Percentiles rank a stretch among this genome's conserved stretches.
phyloP scores from a whole-genome alignment of 2,797 vertebrate species.

The Cryptoblepharus egeriae region DNA sequence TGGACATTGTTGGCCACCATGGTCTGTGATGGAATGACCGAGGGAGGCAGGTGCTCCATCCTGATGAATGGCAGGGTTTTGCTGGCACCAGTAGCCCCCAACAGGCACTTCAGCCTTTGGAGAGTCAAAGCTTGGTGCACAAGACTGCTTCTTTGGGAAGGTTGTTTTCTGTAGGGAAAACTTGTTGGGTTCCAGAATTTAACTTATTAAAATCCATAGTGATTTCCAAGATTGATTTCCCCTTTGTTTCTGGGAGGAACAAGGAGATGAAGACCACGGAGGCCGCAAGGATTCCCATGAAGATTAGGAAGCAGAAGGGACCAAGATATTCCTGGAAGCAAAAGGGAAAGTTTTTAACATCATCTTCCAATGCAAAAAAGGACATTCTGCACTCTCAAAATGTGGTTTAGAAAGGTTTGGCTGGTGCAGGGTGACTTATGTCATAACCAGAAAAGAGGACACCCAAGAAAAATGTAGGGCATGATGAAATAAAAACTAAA shows the following conservation, averaged over 20 bases:
- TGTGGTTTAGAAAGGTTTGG: background rate
- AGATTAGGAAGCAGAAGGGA: slow-evolving; percentile 80
- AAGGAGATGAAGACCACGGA: slow-evolving; percentile 66
- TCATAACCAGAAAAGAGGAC: no score
- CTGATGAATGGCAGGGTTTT: slow-evolving; percentile 54
- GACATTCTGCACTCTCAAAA: background rate
- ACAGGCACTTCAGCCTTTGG: slow-evolving; percentile 25
- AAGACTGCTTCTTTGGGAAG: slow-evolving; percentile 52
- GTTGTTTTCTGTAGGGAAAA: slow-evolving; percentile 46
- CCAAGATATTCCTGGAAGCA: slow-evolving; percentile 79
- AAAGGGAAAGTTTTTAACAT: background rate
- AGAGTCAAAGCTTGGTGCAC: slow-evolving; percentile 51
- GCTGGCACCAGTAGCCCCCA: slow-evolving; percentile 23
- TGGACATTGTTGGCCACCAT: background rate
- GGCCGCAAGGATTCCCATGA: slow-evolving; percentile 63
- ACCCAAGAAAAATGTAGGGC: no score
- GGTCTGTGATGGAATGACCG: background rate
- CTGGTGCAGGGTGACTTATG: no score
- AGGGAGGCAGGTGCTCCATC: no score
- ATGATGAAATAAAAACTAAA: no score
- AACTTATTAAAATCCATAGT: slow-evolving; percentile 72
- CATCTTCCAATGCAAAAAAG: background rate
- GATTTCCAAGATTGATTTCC: slow-evolving; percentile 76
- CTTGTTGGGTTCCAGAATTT: slow-evolving; percentile 62
- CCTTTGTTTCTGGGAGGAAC: slow-evolving; percentile 75